These are phyloP conservation scores for Mormyrus lacerda DNA, from an alignment of 2,113 vertebrate genomes.

Conservation along the genomic window DNA sequence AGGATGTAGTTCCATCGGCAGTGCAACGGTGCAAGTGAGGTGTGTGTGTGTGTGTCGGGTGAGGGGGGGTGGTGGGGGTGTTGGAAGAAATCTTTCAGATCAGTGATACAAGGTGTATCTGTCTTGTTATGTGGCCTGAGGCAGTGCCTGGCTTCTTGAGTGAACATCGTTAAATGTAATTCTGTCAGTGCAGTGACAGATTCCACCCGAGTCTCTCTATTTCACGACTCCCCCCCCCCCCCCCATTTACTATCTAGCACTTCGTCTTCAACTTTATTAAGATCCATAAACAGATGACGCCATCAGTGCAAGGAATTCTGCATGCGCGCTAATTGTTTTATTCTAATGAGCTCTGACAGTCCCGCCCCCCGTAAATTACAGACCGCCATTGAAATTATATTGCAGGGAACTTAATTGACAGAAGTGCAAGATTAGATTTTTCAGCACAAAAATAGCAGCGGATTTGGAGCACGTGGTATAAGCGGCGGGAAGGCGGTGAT, in stretches of 20 bases:
- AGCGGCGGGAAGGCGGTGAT: background rate
- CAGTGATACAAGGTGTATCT: constrained; percentile 28
- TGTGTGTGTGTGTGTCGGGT: background rate
- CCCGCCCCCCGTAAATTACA: background rate
- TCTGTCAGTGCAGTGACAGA: constrained; percentile 54
- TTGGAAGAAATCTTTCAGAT: constrained; percentile 18
- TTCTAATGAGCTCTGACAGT: background rate
- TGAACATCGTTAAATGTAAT: constrained; percentile 56
- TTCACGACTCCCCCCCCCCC: constrained; percentile 38
- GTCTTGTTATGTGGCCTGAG: constrained; percentile 40
- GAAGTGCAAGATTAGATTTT: background rate
- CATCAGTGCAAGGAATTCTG: background rate
- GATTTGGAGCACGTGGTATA: background rate
- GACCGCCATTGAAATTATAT: background rate
- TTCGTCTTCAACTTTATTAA: constrained; percentile 24
- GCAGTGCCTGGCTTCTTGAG: constrained; percentile 43
- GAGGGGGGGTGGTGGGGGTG: background rate
- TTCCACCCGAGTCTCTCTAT: constrained; percentile 44
- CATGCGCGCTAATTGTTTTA: background rate
- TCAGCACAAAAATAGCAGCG: background rate
- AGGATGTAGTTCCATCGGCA: background rate
- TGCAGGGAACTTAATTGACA: background rate
- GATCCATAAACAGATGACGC: background rate
- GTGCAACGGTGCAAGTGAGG: background rate
- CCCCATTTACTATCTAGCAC: constrained; percentile 31